Base-by-base conservation (phyloP, 92 coral and sea anemone genomes). In the Pocillopora grandis region DNA sequence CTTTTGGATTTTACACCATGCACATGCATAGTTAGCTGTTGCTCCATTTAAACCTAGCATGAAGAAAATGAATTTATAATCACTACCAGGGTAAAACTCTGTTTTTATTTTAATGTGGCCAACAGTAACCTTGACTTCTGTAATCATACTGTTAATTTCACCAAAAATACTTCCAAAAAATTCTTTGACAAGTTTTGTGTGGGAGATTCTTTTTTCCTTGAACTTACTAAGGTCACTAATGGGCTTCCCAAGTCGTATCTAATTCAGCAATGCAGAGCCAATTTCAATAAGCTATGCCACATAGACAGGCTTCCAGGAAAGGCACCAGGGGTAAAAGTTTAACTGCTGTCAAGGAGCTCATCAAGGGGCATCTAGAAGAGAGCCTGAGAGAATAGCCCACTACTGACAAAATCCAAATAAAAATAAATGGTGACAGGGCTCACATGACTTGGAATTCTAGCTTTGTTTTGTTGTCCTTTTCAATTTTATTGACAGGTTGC, bases 201-300 rank as follows among this genome's bases (percentile, higher is more conserved):
- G 5, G 92, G 92, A 1, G 87, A 89, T 14, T 33, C 37, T 12
- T 89, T 89, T 73, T 86, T 62, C 49, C 92, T 85, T 77, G 86
- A 89, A 48, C 64, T 89, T 9, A 63, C 87, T 33, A 79, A 79
- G 82, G 81, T 85, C 59, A 59, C 71, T 57, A 59, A 82, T 55
- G 84, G 79, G 1, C 79, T 88, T 49, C 62, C 55, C 49, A 27
- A 27, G 27, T 27, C 27, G 27, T 27, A 27, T 27, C 27, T 27
- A 27, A 80, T 89, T 17, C 84, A 89, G 68, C 89, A 89, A 76
- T 80, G 89, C 57, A 79, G 87, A 48, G 62, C 17, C 55, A 66
- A 85, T 31, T 80, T 79, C 11, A 27, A 0, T 27, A 27, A 27
- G 27, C 1, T 27, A 27, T 27, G 27, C 27, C 27, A 27, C 27